These are phyloP conservation scores for Stramonita haemastoma DNA, from an alignment of 2,888 invertebrate genomes.

Conservation along the genomic window DNA sequence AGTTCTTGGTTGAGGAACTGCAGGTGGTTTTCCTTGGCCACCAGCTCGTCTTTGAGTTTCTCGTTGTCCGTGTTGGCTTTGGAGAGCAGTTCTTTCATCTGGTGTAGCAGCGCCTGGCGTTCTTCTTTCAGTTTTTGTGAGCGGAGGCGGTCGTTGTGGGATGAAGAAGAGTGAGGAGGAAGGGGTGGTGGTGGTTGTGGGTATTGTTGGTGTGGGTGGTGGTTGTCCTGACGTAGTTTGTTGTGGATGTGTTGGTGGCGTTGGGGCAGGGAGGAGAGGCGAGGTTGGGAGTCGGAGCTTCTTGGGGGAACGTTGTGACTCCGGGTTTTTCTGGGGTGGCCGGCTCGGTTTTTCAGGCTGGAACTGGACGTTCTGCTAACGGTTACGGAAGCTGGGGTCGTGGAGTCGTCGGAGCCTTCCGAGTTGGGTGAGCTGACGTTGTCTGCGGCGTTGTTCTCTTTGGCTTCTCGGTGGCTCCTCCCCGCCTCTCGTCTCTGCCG, in stretches of 20 bases:
- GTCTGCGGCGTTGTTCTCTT: not conserved
- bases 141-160: not conserved
- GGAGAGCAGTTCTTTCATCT: constrained; percentile 60
- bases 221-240: constrained; percentile 21
- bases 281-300: constrained; percentile 1
- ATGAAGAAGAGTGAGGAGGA: too few relatives aligned
- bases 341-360: constrained; percentile 19
- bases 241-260: constrained; percentile 34
- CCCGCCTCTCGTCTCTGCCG: not conserved
- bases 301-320: not conserved
- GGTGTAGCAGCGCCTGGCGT: constrained; percentile 55
- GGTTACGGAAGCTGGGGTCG: not conserved
- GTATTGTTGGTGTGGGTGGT: not conserved
- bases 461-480: not conserved
- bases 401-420: constrained; percentile 30
- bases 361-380: constrained; percentile 9
- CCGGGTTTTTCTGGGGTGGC: not conserved
- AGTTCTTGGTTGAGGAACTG: constrained; percentile 56
- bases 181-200: too few relatives aligned
- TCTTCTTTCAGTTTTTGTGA: constrained; percentile 54
- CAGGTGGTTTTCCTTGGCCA: constrained; percentile 54
- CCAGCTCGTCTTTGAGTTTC: constrained; percentile 55
- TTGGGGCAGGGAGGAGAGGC: not conserved
- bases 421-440: constrained; percentile 25
- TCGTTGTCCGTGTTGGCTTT: constrained; percentile 59